These are phyloP conservation scores for Lypha dubia DNA, from an alignment of 2,888 invertebrate species.

Conservation along the genomic window DNA sequence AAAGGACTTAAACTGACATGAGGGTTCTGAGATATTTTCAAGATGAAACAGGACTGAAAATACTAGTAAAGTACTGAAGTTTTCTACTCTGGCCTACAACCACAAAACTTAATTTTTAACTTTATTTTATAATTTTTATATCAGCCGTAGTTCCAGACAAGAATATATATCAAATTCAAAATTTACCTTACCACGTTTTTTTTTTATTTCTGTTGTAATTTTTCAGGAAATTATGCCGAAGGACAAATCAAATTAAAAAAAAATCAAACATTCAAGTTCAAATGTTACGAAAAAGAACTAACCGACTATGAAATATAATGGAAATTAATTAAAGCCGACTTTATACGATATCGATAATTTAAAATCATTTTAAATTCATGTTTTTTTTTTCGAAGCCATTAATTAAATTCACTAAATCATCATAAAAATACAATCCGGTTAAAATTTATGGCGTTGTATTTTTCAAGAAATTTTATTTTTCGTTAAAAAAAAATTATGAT, in stretches of 20 bases:
- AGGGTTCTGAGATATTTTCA: too few relatives aligned
- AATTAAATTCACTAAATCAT: background rate
- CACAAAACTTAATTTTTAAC: too few relatives aligned
- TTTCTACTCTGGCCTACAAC: too few relatives aligned
- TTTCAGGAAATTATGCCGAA: background rate
- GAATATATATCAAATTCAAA: too few relatives aligned
- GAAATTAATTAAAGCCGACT: background rate
- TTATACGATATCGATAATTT: background rate
- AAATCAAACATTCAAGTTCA: background rate
- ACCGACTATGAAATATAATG: background rate
- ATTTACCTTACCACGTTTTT: too few relatives aligned
- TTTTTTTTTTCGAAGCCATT: background rate
- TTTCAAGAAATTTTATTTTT: background rate
- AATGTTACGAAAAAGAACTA: background rate
- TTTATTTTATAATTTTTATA: too few relatives aligned
- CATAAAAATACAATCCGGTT: background rate
- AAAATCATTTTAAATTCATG: background rate
- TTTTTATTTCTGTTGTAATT: background rate
- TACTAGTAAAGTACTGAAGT: too few relatives aligned
- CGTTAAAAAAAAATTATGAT: background rate
- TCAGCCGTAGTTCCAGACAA: too few relatives aligned
- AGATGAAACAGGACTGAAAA: too few relatives aligned
- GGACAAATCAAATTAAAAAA: slow-evolving; percentile 5
- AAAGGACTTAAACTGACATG: too few relatives aligned
- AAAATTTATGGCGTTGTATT: slow-evolving; percentile 2